Base-by-base conservation (phyloP, 1,140 invertebrate species). In the Pseudomyrmex gracilis region DNA sequence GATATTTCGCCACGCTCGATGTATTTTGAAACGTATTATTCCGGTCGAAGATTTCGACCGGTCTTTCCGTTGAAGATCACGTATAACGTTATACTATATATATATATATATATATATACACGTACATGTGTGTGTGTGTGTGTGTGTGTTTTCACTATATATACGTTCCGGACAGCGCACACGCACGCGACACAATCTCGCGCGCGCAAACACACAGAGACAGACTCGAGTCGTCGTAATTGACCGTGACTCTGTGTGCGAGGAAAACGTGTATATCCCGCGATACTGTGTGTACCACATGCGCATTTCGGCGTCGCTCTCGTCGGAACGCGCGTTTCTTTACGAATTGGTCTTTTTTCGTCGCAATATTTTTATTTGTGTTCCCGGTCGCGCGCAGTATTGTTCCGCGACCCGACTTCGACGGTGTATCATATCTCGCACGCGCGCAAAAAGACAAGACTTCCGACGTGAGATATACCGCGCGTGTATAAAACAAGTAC, bases 1-100 rank as follows among this genome's bases (percentile, higher is more conserved):
- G 20, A 17, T 2, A 63, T 55, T 60, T 83, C 13, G 73, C 45
- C 45, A 34, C 20, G 51, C 20, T 22, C 10, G 53, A 74, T 82
- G 77, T 86, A 70, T 80, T 24, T 70, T 17, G 2, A 55, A 47
- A 70, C 53, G 20, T 58, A 71, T 78, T 47, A n/a, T 49, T 3
- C 34, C 15, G 20, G 20, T 74, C 47, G 13, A 55, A 70, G 76
- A 80, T 87, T 73, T 76, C 53, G 71, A 20, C 78, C 64, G 84
- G 70, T 86, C 78, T 66, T 12, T 15, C 1, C 34, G 10, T 61
- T 5, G 4, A 34, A 34, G 34, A 24, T 61, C 12, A 12, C 5
- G 13, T 53, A 9, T 12, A 12, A n/a, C n/a, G n/a, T n/a, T 7
- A 17, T 15, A 58, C n/a, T 8, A 17, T n/a, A 17, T 12, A 12